Base-by-base conservation (phyloP, 1,140 invertebrate species). In the Caerostris darwini region DNA sequence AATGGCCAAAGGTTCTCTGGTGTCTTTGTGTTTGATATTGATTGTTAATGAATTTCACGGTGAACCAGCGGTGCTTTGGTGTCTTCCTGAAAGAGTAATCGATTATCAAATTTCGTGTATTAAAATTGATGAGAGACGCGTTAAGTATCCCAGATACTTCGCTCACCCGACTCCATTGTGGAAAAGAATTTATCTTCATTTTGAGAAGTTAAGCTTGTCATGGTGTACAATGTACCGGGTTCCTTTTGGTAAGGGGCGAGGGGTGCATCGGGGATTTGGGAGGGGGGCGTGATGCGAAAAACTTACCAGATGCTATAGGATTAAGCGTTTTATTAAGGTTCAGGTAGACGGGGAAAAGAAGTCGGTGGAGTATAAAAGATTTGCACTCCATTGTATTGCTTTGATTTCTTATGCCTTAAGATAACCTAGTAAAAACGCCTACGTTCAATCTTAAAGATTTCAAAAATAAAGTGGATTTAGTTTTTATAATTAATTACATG, bases 21-120 rank as follows among this genome's bases (percentile, higher is more conserved):
- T 85, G 82, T 85, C 82, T 85, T 85, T 85, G 82, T 85, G 82
- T 57, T 56, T 58, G 54, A 85, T 85, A 85, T 85, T 85, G 82
- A 85, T 85, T 85, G 82, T 85, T 85, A 85, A 85, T 85, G 82
- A 85, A 85, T 85, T 85, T 85, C 57, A 85, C n/a, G 82, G 54
- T 85, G 82, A 56, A 58, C 82, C 54, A n/a, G 17, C 54, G 54
- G 61, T n/a, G 57, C 82, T 56, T 58, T 7, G 17, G 54, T 58
- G 82, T 85, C 54, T 85, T 56, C 7, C n/a, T 85, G 17, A 85
- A 85, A 85, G 54, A 56, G 82, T 85, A 56, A 87, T 87, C 85
- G 85, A 64, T 64, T 64, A 34, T 64, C 85, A 64, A 64, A 87
- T 87, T 87, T 87, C 57, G 59, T 61, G 57, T 87, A 87, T 87